A percentile compares a stretch with the other conserved stretches of the same genome.
phyloP scores from a whole-genome alignment of 2,888 invertebrate species.

The Ypsolopha sequella region DNA sequence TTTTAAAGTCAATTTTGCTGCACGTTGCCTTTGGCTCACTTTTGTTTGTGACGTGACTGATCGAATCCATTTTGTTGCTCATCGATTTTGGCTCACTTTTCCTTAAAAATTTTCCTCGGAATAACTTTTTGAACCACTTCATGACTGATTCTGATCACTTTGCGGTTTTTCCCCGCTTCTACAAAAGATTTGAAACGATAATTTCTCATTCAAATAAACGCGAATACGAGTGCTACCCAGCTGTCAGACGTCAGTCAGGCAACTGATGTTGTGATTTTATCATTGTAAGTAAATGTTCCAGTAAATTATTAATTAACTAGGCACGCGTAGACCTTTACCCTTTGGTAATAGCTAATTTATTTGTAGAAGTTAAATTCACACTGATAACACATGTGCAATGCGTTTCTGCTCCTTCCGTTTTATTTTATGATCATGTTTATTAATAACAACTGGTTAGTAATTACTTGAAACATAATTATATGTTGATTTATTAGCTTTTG shows the following conservation, averaged over 20 bases:
- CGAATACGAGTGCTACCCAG: constrained; percentile 16
- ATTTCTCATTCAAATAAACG: constrained; percentile 69
- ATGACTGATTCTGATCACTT: constrained; percentile 67
- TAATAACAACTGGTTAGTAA: neutral
- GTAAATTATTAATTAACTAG: constrained; percentile 29
- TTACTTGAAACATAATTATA: neutral
- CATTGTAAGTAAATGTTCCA: neutral
- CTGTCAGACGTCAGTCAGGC: constrained; percentile 23
- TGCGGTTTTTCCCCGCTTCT: constrained; percentile 74
- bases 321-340: constrained; percentile 64
- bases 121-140: constrained; percentile 77
- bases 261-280: constrained; percentile 24
- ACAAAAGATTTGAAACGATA: constrained; percentile 72
- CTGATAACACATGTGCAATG: neutral
- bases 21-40: too few relatives aligned
- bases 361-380: constrained; percentile 39
- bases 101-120: constrained; percentile 65
- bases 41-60: constrained; percentile 12
- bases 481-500: neutral
- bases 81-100: constrained; percentile 12
- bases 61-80: constrained; percentile 20
- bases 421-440: neutral
- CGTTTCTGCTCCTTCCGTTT: neutral
- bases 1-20: too few relatives aligned
- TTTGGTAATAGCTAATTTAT: constrained; percentile 53